These are phyloP conservation scores for Acipenser ruthenus DNA, from an alignment of 2,797 vertebrate genomes.

Conservation along the genomic window DNA sequence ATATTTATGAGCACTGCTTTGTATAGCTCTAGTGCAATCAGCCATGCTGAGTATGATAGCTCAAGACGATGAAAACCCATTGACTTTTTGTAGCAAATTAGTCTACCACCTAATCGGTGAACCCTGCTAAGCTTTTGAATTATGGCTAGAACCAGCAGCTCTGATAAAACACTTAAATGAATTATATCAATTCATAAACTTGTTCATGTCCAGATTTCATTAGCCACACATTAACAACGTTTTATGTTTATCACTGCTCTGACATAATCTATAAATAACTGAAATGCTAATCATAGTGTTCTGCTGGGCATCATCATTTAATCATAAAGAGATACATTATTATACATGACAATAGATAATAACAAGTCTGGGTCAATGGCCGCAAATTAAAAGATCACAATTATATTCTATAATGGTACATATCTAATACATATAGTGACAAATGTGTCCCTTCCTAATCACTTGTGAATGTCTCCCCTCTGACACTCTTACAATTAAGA, in stretches of 20 bases:
- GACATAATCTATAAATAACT: constrained; percentile 98
- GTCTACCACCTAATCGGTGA: constrained; percentile 83
- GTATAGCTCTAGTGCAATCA: constrained; percentile 82
- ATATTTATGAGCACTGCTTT: constrained; percentile 85
- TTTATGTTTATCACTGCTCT: constrained; percentile 95
- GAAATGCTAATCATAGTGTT: constrained; percentile 79
- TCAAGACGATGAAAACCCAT: constrained; percentile 81
- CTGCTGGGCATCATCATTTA: constrained; percentile 76
- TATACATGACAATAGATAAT: constrained; percentile 92
- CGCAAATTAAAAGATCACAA: constrained; percentile 87
- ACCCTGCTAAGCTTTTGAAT: constrained; percentile 82
- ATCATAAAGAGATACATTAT: constrained; percentile 94
- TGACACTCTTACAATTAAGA: constrained; percentile 55
- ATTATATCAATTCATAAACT: constrained; percentile 98
- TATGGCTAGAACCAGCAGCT: constrained; percentile 73
- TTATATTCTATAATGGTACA: constrained; percentile 79
- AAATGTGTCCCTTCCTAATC: constrained; percentile 71
- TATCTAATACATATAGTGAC: constrained; percentile 71
- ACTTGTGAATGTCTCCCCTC: constrained; percentile 68
- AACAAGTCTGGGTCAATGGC: constrained; percentile 86
- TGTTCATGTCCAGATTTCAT: constrained; percentile 97
- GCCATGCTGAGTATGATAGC: constrained; percentile 77
- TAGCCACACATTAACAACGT: constrained; percentile 94
- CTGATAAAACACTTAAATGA: constrained; percentile 78
- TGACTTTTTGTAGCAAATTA: constrained; percentile 88